Base-by-base conservation (phyloP, 1,140 invertebrate genomes). In the Yoshiicerus persimilis region DNA sequence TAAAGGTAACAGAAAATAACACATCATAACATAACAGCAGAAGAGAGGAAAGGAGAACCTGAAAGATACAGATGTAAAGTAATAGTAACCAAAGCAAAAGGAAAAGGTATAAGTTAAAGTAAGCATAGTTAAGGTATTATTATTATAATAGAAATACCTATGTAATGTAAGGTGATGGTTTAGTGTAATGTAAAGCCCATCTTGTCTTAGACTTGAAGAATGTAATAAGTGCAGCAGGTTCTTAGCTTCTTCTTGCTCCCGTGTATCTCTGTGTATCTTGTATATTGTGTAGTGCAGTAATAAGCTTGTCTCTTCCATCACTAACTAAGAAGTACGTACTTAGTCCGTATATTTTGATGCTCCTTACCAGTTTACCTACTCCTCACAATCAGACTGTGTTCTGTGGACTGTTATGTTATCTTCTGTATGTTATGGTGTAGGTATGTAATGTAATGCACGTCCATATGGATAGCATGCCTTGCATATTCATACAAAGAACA, bases 131-230 rank as follows among this genome's bases (percentile, higher is more conserved):
- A 34, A 80, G 11, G 32, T 36, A 32, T 36, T 36, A 23, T 25
- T 64, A 64, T 64, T 27, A 30, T 30, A 30, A 11, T 47, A 30
- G 10, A 30, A 30, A 70, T 70, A 70, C 10, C 25, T 70, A 30
- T 70, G 30, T 11, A 70, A 70, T 70, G 34, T 80, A 80, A 80
- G 30, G 75, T 34, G 34, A 80, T 80, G 75, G 75, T 80, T 80
- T 80, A 80, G 75, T 80, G 75, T 80, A 80, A 34, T 80, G 75
- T 80, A 80, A 80, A 80, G 75, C 75, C 75, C 75, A 80, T 80
- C 75, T 80, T 80, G 30, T 38, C 34, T 80, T 80, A 30, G 75
- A 80, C 34, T 80, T 80, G 75, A 80, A 80, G 75, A 80, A 80
- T 80, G 75, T 80, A 80, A 80, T 80, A 80, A 80, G 75, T 38